These are phyloP conservation scores for Adoxophyes honmai DNA, from an alignment of 1,140 invertebrate genomes.

Conservation along the genomic window DNA sequence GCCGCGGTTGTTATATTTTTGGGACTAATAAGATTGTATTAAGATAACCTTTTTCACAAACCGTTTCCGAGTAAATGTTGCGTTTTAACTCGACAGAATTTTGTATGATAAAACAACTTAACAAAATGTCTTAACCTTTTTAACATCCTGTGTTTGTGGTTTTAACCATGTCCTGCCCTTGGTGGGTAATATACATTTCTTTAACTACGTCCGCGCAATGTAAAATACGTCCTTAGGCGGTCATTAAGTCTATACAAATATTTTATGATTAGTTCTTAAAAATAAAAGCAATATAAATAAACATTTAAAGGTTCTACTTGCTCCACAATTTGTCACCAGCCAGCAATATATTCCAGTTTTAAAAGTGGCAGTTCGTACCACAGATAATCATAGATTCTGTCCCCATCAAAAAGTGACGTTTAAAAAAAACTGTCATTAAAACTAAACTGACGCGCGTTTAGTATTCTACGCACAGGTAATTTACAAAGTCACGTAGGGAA, in stretches of 20 bases:
- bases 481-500: not conserved
- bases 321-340: not conserved
- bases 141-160: slow-evolving; percentile 9
- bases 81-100: slow-evolving; percentile 1
- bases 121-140: slow-evolving; percentile 10
- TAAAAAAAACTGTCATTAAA: slow-evolving; percentile 20
- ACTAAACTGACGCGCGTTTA: slow-evolving; percentile 23
- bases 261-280: too few relatives aligned
- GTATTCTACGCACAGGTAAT: slow-evolving; percentile 52
- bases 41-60: slow-evolving; percentile 11
- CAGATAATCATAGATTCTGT: not conserved
- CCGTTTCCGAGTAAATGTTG: slow-evolving; percentile 7
- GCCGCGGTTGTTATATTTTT: slow-evolving; percentile 8
- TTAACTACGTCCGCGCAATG: too few relatives aligned
- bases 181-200: not conserved
- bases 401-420: too few relatives aligned
- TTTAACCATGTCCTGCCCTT: not conserved
- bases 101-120: slow-evolving; percentile 1
- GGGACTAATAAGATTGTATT: slow-evolving; percentile 12
- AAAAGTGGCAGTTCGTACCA: not conserved
- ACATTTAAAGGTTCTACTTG: too few relatives aligned
- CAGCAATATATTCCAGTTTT: not conserved
- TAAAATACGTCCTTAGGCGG: too few relatives aligned
- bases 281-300: too few relatives aligned
- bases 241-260: too few relatives aligned